Percentiles rank a stretch among this genome's conserved stretches.
Evolutionary conservation across 1,140 invertebrate species (phyloP).

Genomic region (Riptortus pedestris): DNA sequence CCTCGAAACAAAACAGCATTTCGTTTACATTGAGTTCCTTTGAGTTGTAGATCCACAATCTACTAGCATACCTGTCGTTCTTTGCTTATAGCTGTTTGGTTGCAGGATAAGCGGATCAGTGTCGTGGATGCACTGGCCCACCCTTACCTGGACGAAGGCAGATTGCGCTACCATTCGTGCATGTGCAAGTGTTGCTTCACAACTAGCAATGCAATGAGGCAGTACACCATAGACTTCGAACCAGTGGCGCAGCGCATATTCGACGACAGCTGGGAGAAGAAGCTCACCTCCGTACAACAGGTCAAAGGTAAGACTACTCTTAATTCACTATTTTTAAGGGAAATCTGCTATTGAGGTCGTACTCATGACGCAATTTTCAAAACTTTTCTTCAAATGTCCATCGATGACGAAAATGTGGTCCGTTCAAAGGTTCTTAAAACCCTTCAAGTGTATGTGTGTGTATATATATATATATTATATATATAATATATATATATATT

Average conservation of each 20-base stretch:
- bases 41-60: too few species aligned
- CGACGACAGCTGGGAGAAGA: slow-evolving; percentile 89
- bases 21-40: too few species aligned
- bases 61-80: not conserved
- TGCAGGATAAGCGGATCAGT: slow-evolving; percentile 82
- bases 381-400: too few species aligned
- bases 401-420: too few species aligned
- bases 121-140: slow-evolving; percentile 89
- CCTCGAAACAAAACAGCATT: too few species aligned
- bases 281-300: slow-evolving; percentile 81
- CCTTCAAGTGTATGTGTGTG: not conserved
- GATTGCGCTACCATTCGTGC: slow-evolving; percentile 96
- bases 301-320: slow-evolving; percentile 80
- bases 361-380: too few species aligned
- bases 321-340: too few species aligned
- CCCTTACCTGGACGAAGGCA: slow-evolving; percentile 93
- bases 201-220: slow-evolving; percentile 58
- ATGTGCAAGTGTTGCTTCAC: slow-evolving; percentile 98
- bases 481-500: too few species aligned
- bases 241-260: slow-evolving; percentile 78
- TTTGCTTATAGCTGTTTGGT: slow-evolving; percentile 22
- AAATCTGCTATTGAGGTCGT: too few species aligned
- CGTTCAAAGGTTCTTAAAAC: not conserved
- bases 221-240: slow-evolving; percentile 89
- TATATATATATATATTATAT: too few species aligned